These are phyloP conservation scores for Halictus ligatus DNA, from an alignment of 2,888 invertebrate species.

Conservation along the genomic window DNA sequence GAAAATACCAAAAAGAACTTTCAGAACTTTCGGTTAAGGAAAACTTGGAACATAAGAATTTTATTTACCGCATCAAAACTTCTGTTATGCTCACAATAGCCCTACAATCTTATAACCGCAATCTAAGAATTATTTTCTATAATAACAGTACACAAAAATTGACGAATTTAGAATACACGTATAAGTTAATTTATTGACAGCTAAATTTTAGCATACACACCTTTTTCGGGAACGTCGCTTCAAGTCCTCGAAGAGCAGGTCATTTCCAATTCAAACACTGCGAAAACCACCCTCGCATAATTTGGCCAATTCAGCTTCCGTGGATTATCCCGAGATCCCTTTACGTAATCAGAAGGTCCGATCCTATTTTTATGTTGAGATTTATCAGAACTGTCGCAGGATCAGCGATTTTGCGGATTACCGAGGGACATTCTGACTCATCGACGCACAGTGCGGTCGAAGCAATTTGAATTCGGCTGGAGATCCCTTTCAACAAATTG, in stretches of 20 bases:
- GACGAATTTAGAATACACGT: no score
- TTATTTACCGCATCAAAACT: no score
- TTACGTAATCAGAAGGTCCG: conserved; percentile 29
- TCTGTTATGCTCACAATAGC: no score
- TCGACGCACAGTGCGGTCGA: neutral
- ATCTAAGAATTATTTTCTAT: no score
- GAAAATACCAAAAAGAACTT: neutral
- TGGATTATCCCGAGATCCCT: conserved; percentile 11
- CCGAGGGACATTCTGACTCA: conserved; percentile 18
- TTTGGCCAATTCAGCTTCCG: conserved; percentile 12
- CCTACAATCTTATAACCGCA: no score
- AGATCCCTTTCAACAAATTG: neutral
- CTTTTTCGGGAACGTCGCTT: neutral
- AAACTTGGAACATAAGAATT: neutral
- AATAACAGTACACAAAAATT: no score
- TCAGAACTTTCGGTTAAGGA: neutral
- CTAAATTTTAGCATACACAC: neutral
- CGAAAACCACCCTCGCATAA: neutral
- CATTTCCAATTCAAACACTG: conserved; percentile 5
- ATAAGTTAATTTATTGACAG: no score
- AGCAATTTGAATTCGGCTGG: neutral
- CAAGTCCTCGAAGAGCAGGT: neutral
- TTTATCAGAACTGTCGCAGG: conserved; percentile 33
- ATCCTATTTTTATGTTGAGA: conserved; percentile 53
- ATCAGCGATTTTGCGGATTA: conserved; percentile 48